Evolutionary conservation across 1,140 invertebrate species (phyloP).

Genomic region (Bombyx mori): DNA sequence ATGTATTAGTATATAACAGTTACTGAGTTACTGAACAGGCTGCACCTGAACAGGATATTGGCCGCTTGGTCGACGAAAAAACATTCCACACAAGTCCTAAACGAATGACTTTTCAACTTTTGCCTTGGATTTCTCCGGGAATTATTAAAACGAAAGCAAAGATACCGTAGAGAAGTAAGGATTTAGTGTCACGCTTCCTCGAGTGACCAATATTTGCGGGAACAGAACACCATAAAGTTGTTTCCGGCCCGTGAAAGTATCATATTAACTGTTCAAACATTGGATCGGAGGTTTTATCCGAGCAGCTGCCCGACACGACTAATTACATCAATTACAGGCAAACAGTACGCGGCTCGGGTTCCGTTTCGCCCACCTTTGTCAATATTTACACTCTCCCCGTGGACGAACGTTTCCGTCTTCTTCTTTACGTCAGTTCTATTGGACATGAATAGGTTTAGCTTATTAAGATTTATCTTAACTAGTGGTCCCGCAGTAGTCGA

Average conservation of each 20-base stretch:
- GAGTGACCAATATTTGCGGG: conserved; percentile 63
- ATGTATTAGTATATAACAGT: too few species aligned
- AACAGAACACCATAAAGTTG: conserved; percentile 59
- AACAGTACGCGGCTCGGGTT: conserved; percentile 55
- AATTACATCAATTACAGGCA: conserved; percentile 70
- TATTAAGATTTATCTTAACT: too few species aligned
- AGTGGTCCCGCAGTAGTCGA: too few species aligned
- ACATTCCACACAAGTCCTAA: too few species aligned
- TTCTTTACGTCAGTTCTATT: too few species aligned
- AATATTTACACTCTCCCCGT: conserved; percentile 42
- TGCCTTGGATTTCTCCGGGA: too few species aligned
- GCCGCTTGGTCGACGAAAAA: too few species aligned
- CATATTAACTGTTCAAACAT: conserved; percentile 63
- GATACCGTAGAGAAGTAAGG: conserved; percentile 14
- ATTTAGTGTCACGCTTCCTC: conserved; percentile 48
- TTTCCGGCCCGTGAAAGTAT: conserved; percentile 64
- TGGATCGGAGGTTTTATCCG: conserved; percentile 40
- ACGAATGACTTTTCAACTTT: too few species aligned
- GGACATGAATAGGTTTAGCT: too few species aligned
- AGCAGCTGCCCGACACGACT: conserved; percentile 67
- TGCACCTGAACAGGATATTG: too few species aligned
- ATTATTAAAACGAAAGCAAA: neutral
- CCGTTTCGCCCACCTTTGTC: conserved; percentile 60
- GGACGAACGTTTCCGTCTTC: too few species aligned
- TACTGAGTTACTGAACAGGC: too few species aligned